These are phyloP conservation scores for Dendropsophus ebraccatus DNA, from an alignment of 2,113 vertebrate genomes.

Conservation along the genomic window DNA sequence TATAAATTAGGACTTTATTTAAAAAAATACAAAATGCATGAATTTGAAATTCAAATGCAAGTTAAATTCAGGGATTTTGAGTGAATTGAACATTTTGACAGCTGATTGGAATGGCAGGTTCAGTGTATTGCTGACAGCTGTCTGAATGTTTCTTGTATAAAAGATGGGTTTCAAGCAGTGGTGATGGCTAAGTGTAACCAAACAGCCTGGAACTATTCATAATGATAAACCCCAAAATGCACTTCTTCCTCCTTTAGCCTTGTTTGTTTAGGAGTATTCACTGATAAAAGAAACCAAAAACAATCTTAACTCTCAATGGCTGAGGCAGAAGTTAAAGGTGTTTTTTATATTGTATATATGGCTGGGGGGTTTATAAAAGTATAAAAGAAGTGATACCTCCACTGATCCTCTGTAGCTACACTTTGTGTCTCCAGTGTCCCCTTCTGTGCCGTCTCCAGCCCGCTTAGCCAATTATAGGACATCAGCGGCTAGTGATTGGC, in stretches of 20 bases:
- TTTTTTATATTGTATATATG: no score
- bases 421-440: no score
- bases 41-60: constrained; percentile 57
- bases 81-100: constrained; percentile 57
- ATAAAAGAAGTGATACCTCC: no score
- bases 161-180: constrained; percentile 27
- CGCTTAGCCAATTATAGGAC: no score
- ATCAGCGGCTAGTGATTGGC: no score
- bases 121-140: constrained; percentile 53
- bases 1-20: constrained; percentile 56
- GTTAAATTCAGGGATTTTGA: constrained; percentile 51
- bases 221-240: constrained; percentile 13
- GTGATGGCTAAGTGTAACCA: constrained; percentile 43
- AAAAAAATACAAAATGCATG: constrained; percentile 42
- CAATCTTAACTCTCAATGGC: not conserved
- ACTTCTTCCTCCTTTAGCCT: not conserved
- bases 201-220: constrained; percentile 33
- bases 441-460: no score
- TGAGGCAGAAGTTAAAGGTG: constrained; percentile 5
- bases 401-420: no score
- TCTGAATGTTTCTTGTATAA: constrained; percentile 44
- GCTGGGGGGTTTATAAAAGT: no score
- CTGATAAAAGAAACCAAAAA: not conserved
- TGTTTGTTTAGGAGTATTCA: not conserved
- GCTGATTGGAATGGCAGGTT: constrained; percentile 52